A percentile compares a stretch with the other conserved stretches of the same genome.
phyloP scores from a whole-genome alignment of 2,888 invertebrate species.

The Cephalotes varians region DNA sequence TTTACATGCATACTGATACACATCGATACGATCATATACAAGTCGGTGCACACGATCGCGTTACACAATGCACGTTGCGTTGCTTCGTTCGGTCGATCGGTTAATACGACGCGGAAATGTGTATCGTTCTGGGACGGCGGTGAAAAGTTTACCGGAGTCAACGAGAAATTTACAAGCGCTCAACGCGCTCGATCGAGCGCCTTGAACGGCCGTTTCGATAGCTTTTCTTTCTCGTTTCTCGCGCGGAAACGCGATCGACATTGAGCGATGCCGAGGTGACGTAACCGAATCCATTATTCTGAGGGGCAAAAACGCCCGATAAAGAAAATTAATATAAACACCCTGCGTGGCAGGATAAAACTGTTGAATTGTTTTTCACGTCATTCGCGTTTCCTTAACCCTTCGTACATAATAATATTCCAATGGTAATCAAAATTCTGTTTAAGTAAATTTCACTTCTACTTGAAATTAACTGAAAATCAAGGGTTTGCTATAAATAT shows the following conservation, averaged over 20 bases:
- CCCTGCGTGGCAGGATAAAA: background rate
- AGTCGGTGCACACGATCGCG: constrained; percentile 15
- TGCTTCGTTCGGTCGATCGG: constrained; percentile 26
- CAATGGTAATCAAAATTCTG: constrained; percentile 6
- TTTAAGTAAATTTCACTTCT: constrained; percentile 3
- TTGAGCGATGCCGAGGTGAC: constrained; percentile 32
- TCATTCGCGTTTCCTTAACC: background rate
- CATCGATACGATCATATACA: constrained; percentile 16
- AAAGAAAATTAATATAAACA: constrained; percentile 47
- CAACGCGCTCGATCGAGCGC: constrained; percentile 35
- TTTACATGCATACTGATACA: constrained; percentile 38
- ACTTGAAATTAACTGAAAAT: constrained; percentile 41
- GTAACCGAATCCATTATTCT: constrained; percentile 41
- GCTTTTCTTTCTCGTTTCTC: constrained; percentile 41
- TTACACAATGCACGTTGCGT: constrained; percentile 37
- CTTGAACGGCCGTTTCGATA: constrained; percentile 16
- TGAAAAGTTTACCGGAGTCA: constrained; percentile 48
- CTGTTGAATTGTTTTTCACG: background rate
- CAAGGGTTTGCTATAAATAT: constrained; percentile 15
- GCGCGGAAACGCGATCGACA: constrained; percentile 35
- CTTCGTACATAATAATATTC: background rate
- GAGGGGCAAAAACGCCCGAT: background rate
- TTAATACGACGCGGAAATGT: constrained; percentile 38
- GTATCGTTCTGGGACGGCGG: constrained; percentile 9
- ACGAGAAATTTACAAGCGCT: constrained; percentile 52